phyloP scores from a whole-genome alignment of 2,888 invertebrate species.

The Odontothrips loti region DNA sequence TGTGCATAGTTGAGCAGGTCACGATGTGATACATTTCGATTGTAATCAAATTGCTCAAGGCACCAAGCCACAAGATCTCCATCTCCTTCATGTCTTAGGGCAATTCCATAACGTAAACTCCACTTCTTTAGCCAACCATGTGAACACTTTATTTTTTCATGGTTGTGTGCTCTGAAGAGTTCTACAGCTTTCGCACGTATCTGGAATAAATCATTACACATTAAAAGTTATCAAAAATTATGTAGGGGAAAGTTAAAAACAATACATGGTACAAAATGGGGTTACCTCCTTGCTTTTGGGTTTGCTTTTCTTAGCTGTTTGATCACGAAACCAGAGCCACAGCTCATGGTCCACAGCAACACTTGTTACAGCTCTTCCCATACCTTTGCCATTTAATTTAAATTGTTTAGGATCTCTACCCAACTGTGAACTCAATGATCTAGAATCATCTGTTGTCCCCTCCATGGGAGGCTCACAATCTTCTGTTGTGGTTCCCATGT shows the following conservation, averaged over 20 bases:
- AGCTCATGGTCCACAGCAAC: not conserved
- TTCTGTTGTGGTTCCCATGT: too few species aligned
- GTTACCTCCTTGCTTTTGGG: not conserved
- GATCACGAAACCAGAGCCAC: not conserved
- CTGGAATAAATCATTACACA: constrained; percentile 31
- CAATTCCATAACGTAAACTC: constrained; percentile 38
- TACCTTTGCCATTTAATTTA: not conserved
- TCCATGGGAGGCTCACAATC: too few species aligned
- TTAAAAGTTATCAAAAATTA: not conserved
- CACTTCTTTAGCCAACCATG: constrained; percentile 44
- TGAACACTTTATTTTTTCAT: constrained; percentile 41
- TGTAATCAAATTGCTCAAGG: constrained; percentile 41
- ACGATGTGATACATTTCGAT: constrained; percentile 40
- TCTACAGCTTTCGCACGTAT: constrained; percentile 41
- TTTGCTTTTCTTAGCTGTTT: constrained; percentile 11
- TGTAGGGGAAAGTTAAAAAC: not conserved
- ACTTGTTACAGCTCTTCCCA: constrained; percentile 7
- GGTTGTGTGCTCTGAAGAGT: constrained; percentile 40
- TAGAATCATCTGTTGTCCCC: too few species aligned
- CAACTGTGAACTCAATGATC: too few species aligned
- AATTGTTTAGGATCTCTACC: not conserved
- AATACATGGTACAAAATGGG: not conserved
- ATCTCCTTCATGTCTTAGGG: constrained; percentile 37
- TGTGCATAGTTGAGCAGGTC: constrained; percentile 40
- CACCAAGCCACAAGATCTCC: constrained; percentile 40